Conservation (phyloP, 2,797 vertebrate genomes). For the Artibeus jamaicensis region DNA sequence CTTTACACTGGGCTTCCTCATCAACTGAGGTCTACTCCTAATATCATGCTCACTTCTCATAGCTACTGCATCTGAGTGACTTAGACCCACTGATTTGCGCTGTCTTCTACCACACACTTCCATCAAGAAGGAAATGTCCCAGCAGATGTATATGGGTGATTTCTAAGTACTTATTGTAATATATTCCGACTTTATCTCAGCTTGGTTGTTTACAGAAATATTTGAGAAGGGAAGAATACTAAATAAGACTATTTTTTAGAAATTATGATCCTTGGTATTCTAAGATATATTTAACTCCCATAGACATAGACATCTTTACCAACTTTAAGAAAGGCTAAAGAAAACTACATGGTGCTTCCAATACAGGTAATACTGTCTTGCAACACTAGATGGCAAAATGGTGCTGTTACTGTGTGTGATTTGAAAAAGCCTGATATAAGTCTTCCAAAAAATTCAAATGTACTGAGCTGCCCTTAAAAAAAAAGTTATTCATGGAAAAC, state of each 20-base stretch:
- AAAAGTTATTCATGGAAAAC: conserved; percentile 55
- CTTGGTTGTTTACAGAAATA: background rate
- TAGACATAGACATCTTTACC: background rate
- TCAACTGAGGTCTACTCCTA: background rate
- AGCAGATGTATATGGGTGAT: background rate
- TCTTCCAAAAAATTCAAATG: conserved; percentile 27
- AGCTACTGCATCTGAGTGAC: background rate
- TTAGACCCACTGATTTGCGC: background rate
- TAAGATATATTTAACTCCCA: background rate
- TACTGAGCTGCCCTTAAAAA: background rate
- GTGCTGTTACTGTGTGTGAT: conserved; percentile 69
- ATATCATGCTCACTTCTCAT: background rate
- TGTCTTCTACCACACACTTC: background rate
- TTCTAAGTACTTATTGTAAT: conserved; percentile 1
- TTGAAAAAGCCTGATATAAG: background rate
- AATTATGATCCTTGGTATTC: background rate
- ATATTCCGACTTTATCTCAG: conserved; percentile 24
- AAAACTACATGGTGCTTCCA: background rate
- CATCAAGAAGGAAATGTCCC: background rate
- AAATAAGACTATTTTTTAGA: background rate
- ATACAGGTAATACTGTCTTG: conserved; percentile 69
- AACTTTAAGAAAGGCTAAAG: background rate
- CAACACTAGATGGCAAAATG: conserved; percentile 84
- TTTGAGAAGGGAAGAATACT: background rate
- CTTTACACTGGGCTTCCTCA: background rate